Percentiles rank a stretch among this genome's conserved stretches.
Conservation (phyloP, 2,888 invertebrate species). For the Uloborus plumipes region DNA sequence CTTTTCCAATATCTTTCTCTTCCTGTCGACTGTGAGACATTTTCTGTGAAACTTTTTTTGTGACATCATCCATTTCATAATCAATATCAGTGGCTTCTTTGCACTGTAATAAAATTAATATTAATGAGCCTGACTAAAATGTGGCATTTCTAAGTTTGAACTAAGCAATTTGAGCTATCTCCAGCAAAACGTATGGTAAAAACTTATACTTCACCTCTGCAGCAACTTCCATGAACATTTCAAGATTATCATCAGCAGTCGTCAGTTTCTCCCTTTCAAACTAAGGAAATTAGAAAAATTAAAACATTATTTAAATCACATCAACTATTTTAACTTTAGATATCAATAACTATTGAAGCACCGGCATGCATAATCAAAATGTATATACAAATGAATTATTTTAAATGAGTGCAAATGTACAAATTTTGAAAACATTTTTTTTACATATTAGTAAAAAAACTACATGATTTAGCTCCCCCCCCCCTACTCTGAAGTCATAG, state of each 20-base stretch:
- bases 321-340: neutral
- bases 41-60: conserved; percentile 75
- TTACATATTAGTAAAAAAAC: too few species aligned
- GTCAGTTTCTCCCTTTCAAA: conserved; percentile 81
- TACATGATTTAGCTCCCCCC: too few species aligned
- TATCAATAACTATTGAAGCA: too few species aligned
- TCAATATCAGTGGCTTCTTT: conserved; percentile 70
- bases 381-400: too few species aligned
- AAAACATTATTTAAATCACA: neutral
- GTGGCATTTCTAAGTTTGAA: too few species aligned
- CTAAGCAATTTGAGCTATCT: too few species aligned
- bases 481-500: too few species aligned
- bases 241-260: conserved; percentile 84
- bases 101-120: neutral
- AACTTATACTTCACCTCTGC: conserved; percentile 72
- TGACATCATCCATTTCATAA: conserved; percentile 85
- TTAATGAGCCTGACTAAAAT: too few species aligned
- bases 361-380: too few species aligned
- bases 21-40: conserved; percentile 39
- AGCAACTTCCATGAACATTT: conserved; percentile 82
- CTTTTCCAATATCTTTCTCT: conserved; percentile 54
- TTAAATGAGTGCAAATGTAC: too few species aligned
- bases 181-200: too few species aligned
- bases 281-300: conserved; percentile 67
- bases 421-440: too few species aligned